phyloP scores from a whole-genome alignment of 2,113 vertebrate species.

The Morone saxatilis region DNA sequence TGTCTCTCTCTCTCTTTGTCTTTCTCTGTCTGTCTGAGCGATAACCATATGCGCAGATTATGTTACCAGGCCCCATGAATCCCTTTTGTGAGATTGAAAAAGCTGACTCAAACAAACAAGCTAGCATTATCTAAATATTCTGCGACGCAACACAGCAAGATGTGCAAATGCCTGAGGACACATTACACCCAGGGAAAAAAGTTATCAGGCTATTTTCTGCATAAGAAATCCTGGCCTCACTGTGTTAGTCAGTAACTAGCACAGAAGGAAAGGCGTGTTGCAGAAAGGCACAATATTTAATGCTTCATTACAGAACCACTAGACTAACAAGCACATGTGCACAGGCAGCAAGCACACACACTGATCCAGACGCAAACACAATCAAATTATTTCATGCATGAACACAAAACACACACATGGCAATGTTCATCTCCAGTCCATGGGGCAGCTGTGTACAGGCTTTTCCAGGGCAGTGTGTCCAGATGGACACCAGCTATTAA shows the following conservation, averaged over 20 bases:
- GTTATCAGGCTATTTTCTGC: conserved; percentile 17
- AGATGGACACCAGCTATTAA: conserved; percentile 30
- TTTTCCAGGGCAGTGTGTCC: not conserved
- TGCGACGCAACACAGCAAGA: conserved; percentile 11
- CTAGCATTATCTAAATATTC: conserved; percentile 26
- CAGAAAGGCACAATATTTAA: conserved; percentile 40
- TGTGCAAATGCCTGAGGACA: conserved; percentile 11
- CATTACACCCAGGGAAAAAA: conserved; percentile 11
- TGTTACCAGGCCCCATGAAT: conserved; percentile 3
- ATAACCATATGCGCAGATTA: conserved; percentile 14
- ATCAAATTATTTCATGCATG: not conserved
- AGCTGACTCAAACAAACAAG: conserved; percentile 33
- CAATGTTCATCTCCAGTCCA: not conserved
- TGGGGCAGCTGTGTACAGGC: not conserved
- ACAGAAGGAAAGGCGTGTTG: conserved; percentile 50
- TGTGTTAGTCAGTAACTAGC: conserved; percentile 22
- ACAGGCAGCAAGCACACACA: not conserved
- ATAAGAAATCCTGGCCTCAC: conserved; percentile 23
- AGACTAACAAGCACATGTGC: conserved; percentile 42
- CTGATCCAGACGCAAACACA: not conserved
- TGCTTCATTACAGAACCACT: conserved; percentile 45
- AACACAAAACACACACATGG: not conserved
- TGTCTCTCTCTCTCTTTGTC: not conserved
- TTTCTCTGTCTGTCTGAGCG: not conserved
- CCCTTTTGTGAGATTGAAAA: conserved; percentile 5